A percentile compares a stretch with the other conserved stretches of the same genome.
Conservation (phyloP, 2,797 vertebrate species). For the Oryzias sinensis region DNA sequence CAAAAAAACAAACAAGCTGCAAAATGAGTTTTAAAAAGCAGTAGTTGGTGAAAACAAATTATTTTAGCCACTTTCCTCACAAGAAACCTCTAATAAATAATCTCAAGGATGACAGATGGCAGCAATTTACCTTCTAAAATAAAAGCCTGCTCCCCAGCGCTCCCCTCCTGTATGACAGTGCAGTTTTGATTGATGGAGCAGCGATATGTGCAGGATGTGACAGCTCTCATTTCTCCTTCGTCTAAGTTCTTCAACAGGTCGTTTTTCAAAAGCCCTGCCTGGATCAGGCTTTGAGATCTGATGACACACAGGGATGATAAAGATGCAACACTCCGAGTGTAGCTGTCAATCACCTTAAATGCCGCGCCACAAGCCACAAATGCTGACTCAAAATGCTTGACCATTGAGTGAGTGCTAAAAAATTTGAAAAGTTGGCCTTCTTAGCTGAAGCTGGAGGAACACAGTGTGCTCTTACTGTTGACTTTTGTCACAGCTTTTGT, state of each 20-base stretch:
- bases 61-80: slow-evolving; percentile 17
- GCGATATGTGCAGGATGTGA: slow-evolving; percentile 69
- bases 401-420: slow-evolving; percentile 18
- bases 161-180: slow-evolving; percentile 73
- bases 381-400: slow-evolving; percentile 8
- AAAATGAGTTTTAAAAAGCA: no score
- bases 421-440: slow-evolving; percentile 5
- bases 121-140: slow-evolving; percentile 75
- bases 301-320: slow-evolving; percentile 11
- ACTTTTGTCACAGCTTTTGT: slow-evolving; percentile 73
- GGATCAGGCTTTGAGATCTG: slow-evolving; percentile 74
- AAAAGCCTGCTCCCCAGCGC: slow-evolving; percentile 70
- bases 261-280: slow-evolving; percentile 69
- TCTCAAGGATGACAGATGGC: slow-evolving; percentile 19
- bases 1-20: no score
- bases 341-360: slow-evolving; percentile 12
- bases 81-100: slow-evolving; percentile 16
- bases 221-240: slow-evolving; percentile 66
- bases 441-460: slow-evolving; percentile 19
- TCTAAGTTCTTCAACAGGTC: slow-evolving; percentile 76
- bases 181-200: slow-evolving; percentile 65
- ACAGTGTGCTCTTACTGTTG: slow-evolving; percentile 66
- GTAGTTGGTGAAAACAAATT: not conserved
- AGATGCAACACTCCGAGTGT: slow-evolving; percentile 10
- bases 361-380: not conserved